These are phyloP conservation scores for Patella depressa DNA, from an alignment of 2,888 invertebrate genomes.

Conservation along the genomic window DNA sequence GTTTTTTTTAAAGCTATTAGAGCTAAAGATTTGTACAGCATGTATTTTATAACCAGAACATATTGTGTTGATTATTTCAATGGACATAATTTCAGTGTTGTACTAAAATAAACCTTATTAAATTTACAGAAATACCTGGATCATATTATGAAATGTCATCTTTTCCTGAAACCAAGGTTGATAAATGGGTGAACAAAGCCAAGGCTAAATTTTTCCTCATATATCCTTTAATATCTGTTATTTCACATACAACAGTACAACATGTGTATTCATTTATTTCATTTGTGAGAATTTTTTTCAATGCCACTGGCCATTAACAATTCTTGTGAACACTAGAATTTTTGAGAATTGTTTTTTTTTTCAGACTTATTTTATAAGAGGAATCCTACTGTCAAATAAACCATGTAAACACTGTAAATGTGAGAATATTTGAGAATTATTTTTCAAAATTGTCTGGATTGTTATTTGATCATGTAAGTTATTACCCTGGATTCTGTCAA, in stretches of 20 bases:
- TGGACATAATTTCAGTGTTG: background rate
- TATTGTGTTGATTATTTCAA: background rate
- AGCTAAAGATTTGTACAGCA: background rate
- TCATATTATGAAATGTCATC: constrained; percentile 97
- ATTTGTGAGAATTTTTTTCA: too few relatives aligned
- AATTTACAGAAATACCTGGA: constrained; percentile 68
- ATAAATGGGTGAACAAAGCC: constrained; percentile 82
- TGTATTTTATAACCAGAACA: background rate
- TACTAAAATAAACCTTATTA: background rate
- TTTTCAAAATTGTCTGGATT: background rate
- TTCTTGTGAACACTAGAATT: too few relatives aligned
- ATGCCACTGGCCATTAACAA: too few relatives aligned
- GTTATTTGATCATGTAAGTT: background rate
- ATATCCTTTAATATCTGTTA: constrained; percentile 56
- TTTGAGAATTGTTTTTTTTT: too few relatives aligned
- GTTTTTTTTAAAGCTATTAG: too few relatives aligned
- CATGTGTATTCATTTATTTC: too few relatives aligned
- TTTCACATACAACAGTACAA: too few relatives aligned
- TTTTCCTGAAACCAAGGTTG: constrained; percentile 95
- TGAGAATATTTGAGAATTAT: too few relatives aligned
- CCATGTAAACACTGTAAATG: too few relatives aligned
- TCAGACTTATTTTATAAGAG: too few relatives aligned
- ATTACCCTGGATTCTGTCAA: background rate
- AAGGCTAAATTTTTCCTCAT: constrained; percentile 52
- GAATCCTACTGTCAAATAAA: too few relatives aligned